Conservation (phyloP, 2,888 invertebrate species). For the Tetragonisca angustula region DNA sequence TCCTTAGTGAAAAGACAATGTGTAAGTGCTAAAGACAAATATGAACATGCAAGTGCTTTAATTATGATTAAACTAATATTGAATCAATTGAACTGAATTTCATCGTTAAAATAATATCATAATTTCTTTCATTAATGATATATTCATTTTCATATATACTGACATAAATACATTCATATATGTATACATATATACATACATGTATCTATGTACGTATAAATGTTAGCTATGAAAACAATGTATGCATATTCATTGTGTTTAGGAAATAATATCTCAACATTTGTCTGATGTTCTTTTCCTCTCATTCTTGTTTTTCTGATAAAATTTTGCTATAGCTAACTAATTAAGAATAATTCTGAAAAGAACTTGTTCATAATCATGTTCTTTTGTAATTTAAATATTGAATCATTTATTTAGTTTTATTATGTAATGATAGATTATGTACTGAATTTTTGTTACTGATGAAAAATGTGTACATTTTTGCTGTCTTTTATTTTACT, state of each 20-base stretch:
- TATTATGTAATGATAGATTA: constrained; percentile 17
- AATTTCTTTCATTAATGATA: constrained; percentile 61
- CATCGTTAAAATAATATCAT: constrained; percentile 48
- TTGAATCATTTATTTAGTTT: constrained; percentile 34
- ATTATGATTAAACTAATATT: constrained; percentile 49
- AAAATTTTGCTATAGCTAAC: constrained; percentile 54
- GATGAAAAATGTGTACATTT: constrained; percentile 54
- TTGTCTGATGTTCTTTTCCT: constrained; percentile 46
- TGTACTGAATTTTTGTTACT: constrained; percentile 30
- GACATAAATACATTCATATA: constrained; percentile 1
- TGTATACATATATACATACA: constrained; percentile 15
- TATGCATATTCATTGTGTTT: constrained; percentile 54
- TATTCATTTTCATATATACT: constrained; percentile 42
- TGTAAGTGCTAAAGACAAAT: constrained; percentile 62
- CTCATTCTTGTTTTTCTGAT: constrained; percentile 33
- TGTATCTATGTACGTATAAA: constrained; percentile 45
- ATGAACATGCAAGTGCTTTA: constrained; percentile 49
- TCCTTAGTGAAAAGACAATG: constrained; percentile 62
- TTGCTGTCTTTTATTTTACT: constrained; percentile 53
- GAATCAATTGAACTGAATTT: constrained; percentile 65
- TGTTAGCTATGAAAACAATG: constrained; percentile 46
- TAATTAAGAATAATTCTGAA: constrained; percentile 21
- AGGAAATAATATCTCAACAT: constrained; percentile 45
- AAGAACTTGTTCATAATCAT: constrained; percentile 43
- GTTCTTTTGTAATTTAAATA: constrained; percentile 48